phyloP scores from a whole-genome alignment of 2,113 vertebrate genomes.

The Strix uralensis region DNA sequence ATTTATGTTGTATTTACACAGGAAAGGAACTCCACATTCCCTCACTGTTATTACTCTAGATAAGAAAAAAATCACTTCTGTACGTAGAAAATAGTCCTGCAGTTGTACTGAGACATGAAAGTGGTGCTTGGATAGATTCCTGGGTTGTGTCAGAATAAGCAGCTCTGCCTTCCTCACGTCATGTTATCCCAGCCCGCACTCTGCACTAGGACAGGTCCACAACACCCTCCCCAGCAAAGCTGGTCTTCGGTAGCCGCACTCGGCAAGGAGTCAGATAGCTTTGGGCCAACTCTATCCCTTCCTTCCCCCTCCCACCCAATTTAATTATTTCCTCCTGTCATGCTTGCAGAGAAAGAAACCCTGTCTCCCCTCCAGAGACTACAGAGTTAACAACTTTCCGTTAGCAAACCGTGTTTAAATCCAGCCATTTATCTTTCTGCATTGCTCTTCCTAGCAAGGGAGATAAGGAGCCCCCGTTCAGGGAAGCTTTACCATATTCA shows the following conservation, averaged over 20 bases:
- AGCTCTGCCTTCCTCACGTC: background rate
- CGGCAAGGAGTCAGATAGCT: background rate
- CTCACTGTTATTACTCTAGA: background rate
- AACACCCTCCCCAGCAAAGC: background rate
- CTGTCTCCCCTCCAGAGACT: background rate
- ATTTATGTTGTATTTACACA: constrained; percentile 60
- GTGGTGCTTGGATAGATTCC: background rate
- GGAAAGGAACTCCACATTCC: constrained; percentile 44
- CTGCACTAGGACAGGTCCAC: background rate
- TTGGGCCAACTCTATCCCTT: background rate
- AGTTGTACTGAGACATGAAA: background rate
- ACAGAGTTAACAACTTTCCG: background rate
- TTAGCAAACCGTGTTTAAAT: background rate
- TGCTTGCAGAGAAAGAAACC: background rate
- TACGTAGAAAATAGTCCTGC: background rate
- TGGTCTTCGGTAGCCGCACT: background rate
- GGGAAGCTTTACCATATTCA: background rate
- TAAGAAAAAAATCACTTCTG: background rate
- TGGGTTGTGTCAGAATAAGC: constrained; percentile 37
- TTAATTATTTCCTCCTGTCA: background rate
- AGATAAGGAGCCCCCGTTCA: constrained; percentile 26
- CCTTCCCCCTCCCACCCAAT: background rate
- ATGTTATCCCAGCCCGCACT: background rate
- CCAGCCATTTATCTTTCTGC: constrained; percentile 34
- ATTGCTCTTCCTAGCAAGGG: background rate